Evolutionary conservation across 2,888 invertebrate genomes (phyloP).

Genomic region (Helicoverpa assulta): DNA sequence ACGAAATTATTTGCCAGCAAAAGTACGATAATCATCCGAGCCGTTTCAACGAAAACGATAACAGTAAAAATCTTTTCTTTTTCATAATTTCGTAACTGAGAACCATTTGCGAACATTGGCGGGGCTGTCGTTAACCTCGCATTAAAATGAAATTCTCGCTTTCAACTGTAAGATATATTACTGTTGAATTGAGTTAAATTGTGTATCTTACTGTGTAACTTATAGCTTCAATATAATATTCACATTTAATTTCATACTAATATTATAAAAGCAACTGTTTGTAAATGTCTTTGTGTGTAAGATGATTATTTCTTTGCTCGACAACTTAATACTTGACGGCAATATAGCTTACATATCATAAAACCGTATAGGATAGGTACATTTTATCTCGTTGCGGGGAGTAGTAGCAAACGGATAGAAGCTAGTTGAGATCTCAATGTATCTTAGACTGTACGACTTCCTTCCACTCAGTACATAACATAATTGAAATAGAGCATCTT

Average conservation of each 20-base stretch:
- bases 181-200: slow-evolving; percentile 52
- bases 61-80: slow-evolving; percentile 45
- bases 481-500: slow-evolving; percentile 60
- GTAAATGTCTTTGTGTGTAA: no score
- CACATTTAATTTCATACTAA: slow-evolving; percentile 29
- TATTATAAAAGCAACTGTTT: no score
- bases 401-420: no score
- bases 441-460: slow-evolving; percentile 30
- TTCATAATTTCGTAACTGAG: slow-evolving; percentile 41
- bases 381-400: no score
- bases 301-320: no score
- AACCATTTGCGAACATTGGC: slow-evolving; percentile 43
- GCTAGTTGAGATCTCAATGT: slow-evolving; percentile 33
- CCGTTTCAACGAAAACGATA: slow-evolving; percentile 24
- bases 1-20: slow-evolving; percentile 34
- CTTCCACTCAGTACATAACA: slow-evolving; percentile 40
- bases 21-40: slow-evolving; percentile 41
- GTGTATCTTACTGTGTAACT: slow-evolving; percentile 27
- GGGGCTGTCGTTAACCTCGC: slow-evolving; percentile 37
- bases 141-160: slow-evolving; percentile 45
- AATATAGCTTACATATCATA: no score
- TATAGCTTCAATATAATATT: no score
- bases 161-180: slow-evolving; percentile 44
- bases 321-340: no score
- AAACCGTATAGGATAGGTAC: no score